Evolutionary conservation across 1,140 invertebrate species (phyloP).

Genomic region (Drosophila ogumai): DNA sequence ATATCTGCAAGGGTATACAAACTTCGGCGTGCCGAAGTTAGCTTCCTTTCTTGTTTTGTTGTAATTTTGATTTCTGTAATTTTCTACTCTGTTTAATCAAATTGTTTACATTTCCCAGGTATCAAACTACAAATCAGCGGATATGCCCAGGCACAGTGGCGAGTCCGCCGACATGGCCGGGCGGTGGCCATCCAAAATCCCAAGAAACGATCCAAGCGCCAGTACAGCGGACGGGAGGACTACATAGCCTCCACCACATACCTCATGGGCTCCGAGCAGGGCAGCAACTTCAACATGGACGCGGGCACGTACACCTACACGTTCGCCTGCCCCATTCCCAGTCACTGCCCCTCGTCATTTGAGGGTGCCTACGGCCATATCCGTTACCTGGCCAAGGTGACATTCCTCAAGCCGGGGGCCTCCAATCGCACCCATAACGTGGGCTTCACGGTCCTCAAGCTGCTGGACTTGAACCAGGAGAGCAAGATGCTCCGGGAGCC

Average conservation of each 20-base stretch:
- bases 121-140: slow-evolving; percentile 77
- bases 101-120: slow-evolving; percentile 23
- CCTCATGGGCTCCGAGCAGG: slow-evolving; percentile 72
- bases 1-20: too few relatives aligned
- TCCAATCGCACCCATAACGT: slow-evolving; percentile 79
- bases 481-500: slow-evolving; percentile 61
- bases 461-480: slow-evolving; percentile 75
- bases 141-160: slow-evolving; percentile 74
- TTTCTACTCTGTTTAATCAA: background rate
- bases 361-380: slow-evolving; percentile 81
- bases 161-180: slow-evolving; percentile 42
- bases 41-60: too few relatives aligned
- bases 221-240: slow-evolving; percentile 72
- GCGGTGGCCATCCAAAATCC: slow-evolving; percentile 50
- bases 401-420: slow-evolving; percentile 65
- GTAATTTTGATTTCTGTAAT: background rate
- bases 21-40: too few relatives aligned
- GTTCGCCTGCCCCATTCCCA: slow-evolving; percentile 87
- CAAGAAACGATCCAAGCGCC: slow-evolving; percentile 40
- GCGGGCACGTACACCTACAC: slow-evolving; percentile 87
- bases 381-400: slow-evolving; percentile 77
- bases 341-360: slow-evolving; percentile 85
- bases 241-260: slow-evolving; percentile 79
- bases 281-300: slow-evolving; percentile 85
- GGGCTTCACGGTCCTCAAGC: slow-evolving; percentile 77